Base-by-base conservation (phyloP, 1,140 invertebrate genomes). In the Leptestheria dahalacensis region DNA sequence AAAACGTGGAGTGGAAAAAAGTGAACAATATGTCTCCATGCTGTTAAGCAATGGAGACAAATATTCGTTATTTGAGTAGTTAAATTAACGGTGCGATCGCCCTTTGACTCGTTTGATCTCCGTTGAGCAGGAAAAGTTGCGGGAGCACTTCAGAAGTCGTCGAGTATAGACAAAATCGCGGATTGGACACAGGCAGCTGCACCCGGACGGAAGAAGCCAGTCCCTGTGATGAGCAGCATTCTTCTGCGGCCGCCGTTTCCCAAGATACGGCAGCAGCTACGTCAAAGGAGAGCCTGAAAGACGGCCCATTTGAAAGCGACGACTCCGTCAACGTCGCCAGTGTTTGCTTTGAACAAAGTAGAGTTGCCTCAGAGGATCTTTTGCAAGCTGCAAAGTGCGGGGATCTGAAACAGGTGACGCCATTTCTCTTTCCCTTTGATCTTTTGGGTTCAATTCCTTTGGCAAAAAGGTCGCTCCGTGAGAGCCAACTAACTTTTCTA, bases 301-400 rank as follows among this genome's bases (percentile, higher is more conserved):
- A 47, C n/a, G 11, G n/a, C n/a, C n/a, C 46, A n/a, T 24, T n/a
- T 15, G 50, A 21, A 20, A 52, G 11, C n/a, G 11, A 52, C 23
- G 0, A 51, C 15, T 18, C 48, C 23, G 50, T n/a, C 10, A 18
- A 50, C 51, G 55, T 64, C 65, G 66, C 65, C 70, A 72, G 63
- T 67, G 79, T 79, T 65, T 75, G 78, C 64, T 72, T 86, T 65
- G 73, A 86, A 65, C 84, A 87, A 72, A 85, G n/a, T n/a, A n/a
- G n/a, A n/a, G 33, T 83, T 74, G 82, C 84, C 62, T 83, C 83
- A 63, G 85, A 88, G 68, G 79, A 79, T 63, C 77, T 93, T 63
- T 76, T 93, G 65, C 83, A 84, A 77, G 86, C 89, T 41, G 84
- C 85, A 29, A 86, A 85, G 71, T 73, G 76, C 65, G 86, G 85